Percentiles rank a stretch among this genome's conserved stretches.
phyloP scores from a whole-genome alignment of 2,888 invertebrate genomes.

The Opisthograptis luteolata region DNA sequence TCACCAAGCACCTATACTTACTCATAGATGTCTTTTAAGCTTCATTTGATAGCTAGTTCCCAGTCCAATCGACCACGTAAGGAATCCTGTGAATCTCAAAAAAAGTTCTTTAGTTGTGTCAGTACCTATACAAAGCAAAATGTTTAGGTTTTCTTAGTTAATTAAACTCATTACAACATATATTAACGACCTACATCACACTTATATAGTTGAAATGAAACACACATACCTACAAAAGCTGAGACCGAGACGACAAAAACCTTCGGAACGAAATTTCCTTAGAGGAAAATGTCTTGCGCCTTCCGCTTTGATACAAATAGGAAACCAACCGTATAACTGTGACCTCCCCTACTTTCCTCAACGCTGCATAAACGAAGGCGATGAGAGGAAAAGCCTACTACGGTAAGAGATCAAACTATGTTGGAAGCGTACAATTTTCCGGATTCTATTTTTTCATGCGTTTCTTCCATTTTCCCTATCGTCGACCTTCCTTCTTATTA shows the following conservation, averaged over 20 bases:
- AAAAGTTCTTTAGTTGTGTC: too few species aligned
- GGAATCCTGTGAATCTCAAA: too few species aligned
- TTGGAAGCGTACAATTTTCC: constrained; percentile 55
- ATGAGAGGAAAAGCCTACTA: constrained; percentile 6
- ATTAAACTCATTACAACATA: neutral
- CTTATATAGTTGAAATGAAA: neutral
- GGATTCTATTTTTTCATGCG: constrained; percentile 53
- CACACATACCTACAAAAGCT: constrained; percentile 24
- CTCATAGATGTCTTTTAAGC: too few species aligned
- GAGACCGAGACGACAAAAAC: constrained; percentile 49
- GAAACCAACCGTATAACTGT: constrained; percentile 33
- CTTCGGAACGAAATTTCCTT: constrained; percentile 42
- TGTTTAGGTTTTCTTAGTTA: too few species aligned
- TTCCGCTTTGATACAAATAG: constrained; percentile 44
- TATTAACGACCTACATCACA: neutral
- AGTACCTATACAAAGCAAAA: too few species aligned
- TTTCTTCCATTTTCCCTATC: constrained; percentile 51
- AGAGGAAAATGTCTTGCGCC: constrained; percentile 52
- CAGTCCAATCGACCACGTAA: too few species aligned
- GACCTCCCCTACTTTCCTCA: constrained; percentile 38
- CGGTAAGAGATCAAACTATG: constrained; percentile 34
- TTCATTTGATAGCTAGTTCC: too few species aligned
- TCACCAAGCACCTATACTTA: too few species aligned
- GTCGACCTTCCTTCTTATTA: constrained; percentile 49
- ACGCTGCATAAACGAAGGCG: neutral